Evolutionary conservation across 1,140 invertebrate species (phyloP), one percentile per base, ranked within the genome.

Genomic region (Lepidurus arcticus): DNA sequence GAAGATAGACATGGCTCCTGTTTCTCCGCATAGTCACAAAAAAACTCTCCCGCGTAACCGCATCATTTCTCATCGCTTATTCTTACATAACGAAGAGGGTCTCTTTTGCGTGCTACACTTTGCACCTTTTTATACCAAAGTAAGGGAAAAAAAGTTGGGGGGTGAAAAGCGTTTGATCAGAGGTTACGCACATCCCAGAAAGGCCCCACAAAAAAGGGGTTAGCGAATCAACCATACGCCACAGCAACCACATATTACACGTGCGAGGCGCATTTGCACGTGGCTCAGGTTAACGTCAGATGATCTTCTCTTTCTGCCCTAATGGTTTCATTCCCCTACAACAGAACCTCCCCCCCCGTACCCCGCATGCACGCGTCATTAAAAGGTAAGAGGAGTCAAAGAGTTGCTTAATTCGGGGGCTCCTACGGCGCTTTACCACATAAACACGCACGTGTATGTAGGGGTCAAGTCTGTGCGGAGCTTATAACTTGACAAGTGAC

Each of bases 321-420:
- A 65, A 65, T 65, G 53, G 53, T 65, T 65, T 65, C 53, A 65
- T 65, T 21, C 53, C 53, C 21, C 10, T 13, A 13, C 21, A n/a
- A 16, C 9, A 21, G 21, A 65, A 65, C 53, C n/a, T 21, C 53
- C 53, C 53, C 47, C 53, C 21, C 6, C 13, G 13, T 21, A 65
- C 53, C 16, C 53, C 53, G 53, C 53, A 9, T 13, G 53, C 53
- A 65, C n/a, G 53, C n/a, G 53, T 65, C 53, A 65, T 65, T 65
- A 65, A 65, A 65, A 65, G 53, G 53, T 65, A 65, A 65, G 53
- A 65, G 53, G 53, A 65, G 53, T 65, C 53, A 65, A 65, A 65
- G 53, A 65, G 53, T 65, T 65, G 53, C 53, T 9, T 65, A 65
- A 65, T 65, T 65, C 21, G 16, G 53, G 53, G 53, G 53, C 53